phyloP scores from a whole-genome alignment of 2,113 vertebrate species.

The Menura novaehollandiae region DNA sequence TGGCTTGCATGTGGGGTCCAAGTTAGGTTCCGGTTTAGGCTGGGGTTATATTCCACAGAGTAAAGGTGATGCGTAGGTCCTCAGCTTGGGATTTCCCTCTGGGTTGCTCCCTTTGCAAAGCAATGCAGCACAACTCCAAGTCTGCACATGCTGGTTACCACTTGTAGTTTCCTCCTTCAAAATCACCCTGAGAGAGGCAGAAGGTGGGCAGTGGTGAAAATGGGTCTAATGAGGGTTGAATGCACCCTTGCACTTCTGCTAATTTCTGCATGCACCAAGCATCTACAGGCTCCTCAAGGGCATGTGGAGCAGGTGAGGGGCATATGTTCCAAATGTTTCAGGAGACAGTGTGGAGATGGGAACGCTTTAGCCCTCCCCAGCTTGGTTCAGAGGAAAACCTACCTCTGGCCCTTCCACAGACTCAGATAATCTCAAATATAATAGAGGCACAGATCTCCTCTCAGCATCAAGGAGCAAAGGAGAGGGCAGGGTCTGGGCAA shows the following conservation, averaged over 20 bases:
- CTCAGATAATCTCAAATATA: background rate
- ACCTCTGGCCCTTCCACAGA: background rate
- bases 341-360: background rate
- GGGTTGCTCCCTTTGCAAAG: background rate
- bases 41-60: background rate
- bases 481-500: background rate
- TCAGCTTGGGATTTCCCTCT: background rate
- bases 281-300: rapidly evolving
- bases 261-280: background rate
- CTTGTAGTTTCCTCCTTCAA: background rate
- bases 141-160: rapidly evolving
- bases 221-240: background rate
- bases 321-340: rapidly evolving
- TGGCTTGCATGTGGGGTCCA: background rate
- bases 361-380: background rate
- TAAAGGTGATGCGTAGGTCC: background rate
- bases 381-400: background rate
- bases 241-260: background rate
- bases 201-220: background rate
- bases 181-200: background rate
- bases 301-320: rapidly evolving
- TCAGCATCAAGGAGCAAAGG: background rate
- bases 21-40: background rate
- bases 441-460: background rate
- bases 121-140: rapidly evolving